These are phyloP conservation scores for Clanis bilineata DNA, from an alignment of 2,888 invertebrate species.

Conservation along the genomic window DNA sequence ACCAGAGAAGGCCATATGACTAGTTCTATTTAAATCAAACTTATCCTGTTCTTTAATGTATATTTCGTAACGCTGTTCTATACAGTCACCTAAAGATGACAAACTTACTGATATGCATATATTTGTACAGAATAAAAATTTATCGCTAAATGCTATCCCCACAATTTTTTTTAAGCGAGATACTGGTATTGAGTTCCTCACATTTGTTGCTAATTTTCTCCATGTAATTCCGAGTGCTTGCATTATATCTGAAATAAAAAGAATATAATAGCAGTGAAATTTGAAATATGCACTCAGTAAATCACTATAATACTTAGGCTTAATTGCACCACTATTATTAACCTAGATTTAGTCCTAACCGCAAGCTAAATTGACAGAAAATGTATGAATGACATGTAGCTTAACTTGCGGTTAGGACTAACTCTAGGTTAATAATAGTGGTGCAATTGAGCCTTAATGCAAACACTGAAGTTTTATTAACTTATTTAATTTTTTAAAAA, in stretches of 20 bases:
- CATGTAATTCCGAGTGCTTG: slow-evolving; percentile 58
- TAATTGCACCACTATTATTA: too few relatives aligned
- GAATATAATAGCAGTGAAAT: background rate
- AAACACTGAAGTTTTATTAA: background rate
- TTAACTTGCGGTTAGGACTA: too few relatives aligned
- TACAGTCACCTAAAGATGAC: slow-evolving; percentile 89
- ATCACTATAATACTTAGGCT: too few relatives aligned
- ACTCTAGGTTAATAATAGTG: too few relatives aligned
- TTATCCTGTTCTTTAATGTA: slow-evolving; percentile 81
- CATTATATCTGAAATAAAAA: slow-evolving; percentile 53
- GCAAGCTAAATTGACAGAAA: too few relatives aligned
- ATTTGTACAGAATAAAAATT: slow-evolving; percentile 91
- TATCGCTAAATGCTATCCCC: slow-evolving; percentile 83
- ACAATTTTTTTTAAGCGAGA: slow-evolving; percentile 46
- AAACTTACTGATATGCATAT: slow-evolving; percentile 89
- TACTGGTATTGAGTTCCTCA: slow-evolving; percentile 40
- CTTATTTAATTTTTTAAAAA: slow-evolving; percentile 3
- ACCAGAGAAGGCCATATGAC: slow-evolving; percentile 91
- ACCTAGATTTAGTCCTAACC: too few relatives aligned
- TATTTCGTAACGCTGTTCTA: slow-evolving; percentile 93
- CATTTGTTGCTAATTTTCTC: slow-evolving; percentile 54
- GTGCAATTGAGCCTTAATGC: too few relatives aligned
- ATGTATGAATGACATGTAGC: too few relatives aligned
- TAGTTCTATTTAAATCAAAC: slow-evolving; percentile 85
- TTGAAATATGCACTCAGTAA: too few relatives aligned